Base-by-base conservation (phyloP, 2,797 vertebrate species). In the Parauchenoglanis punctatus region DNA sequence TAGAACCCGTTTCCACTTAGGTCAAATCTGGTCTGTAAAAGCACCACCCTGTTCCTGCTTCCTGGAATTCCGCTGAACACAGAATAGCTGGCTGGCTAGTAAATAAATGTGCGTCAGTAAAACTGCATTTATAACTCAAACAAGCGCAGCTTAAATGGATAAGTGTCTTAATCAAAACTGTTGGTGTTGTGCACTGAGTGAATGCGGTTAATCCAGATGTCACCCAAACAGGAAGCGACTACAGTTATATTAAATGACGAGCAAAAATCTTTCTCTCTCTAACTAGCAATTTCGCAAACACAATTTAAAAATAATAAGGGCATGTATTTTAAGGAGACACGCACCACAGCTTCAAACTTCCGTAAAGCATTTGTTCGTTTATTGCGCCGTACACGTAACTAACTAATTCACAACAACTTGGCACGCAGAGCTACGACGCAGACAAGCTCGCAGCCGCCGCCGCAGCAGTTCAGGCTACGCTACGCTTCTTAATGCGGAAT, bases 401-500 rank as follows among this genome's bases (percentile, higher is more conserved):
- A 80, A 59, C 10, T 46, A 72, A 10, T 17, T 81, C 20, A 12
- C 20, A 70, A 81, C 52, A 81, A 81, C 52, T 86, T 72, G 35
- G 3, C 46, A 80, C 17, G 68, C 35, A 20, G 68, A 31, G 31
- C 12, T 1, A 4, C 44, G 13, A 2, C 35, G 12, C 31, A 0
- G 0, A 7, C 31, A 0, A 1, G 3, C 20, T 2, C 25, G 3
- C 40, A 25, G 0, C n/a, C 58, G 40, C 6, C 49, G 80, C 68
- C 31, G 86, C 81, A 44, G 86, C 23, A 76, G 31, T 81, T 18
- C 46, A 61, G 52, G 31, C 18, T 15, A 1, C 6, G 28, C 58
- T 44, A 52, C 56, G 49, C 28, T 54, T 44, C 25, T 13, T 59
- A 85, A 89, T 86, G 90, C 87, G 85, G 88, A 87, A 90, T 76